A percentile compares a stretch with the other conserved stretches of the same genome.
phyloP scores from a whole-genome alignment of 2,888 invertebrate species.

The Xiphydria camelus region DNA sequence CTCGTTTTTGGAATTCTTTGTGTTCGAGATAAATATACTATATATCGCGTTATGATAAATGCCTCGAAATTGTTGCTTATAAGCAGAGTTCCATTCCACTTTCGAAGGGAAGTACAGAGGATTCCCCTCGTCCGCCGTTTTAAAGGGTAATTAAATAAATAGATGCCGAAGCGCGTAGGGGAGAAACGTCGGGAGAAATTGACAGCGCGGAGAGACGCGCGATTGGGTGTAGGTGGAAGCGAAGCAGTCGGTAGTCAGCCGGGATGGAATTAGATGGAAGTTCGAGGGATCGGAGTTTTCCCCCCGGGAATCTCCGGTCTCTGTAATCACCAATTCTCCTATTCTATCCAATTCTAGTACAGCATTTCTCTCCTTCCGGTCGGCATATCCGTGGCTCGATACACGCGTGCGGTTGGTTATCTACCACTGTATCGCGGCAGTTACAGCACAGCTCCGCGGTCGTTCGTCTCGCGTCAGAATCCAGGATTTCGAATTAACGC shows the following conservation, averaged over 20 bases:
- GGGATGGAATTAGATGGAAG: conserved; percentile 55
- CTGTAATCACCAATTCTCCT: conserved; percentile 55
- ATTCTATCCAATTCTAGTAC: conserved; percentile 52
- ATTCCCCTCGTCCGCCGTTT: too few species aligned
- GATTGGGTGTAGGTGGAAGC: conserved; percentile 30
- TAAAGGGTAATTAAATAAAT: conserved; percentile 1
- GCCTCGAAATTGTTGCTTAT: too few species aligned
- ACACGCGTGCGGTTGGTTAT: not conserved
- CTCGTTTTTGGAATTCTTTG: too few species aligned
- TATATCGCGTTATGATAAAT: too few species aligned
- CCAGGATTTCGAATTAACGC: too few species aligned
- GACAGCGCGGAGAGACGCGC: conserved; percentile 16
- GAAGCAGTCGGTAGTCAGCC: conserved; percentile 49
- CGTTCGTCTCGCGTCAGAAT: too few species aligned
- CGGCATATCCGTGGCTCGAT: not conserved
- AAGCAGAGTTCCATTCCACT: too few species aligned
- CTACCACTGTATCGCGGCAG: too few species aligned
- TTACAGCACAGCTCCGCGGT: too few species aligned
- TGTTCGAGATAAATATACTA: too few species aligned
- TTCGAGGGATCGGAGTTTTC: conserved; percentile 47
- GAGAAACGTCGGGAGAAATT: not conserved
- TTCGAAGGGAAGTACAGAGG: too few species aligned
- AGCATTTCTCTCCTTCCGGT: conserved; percentile 34
- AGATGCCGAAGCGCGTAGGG: conserved; percentile 6
- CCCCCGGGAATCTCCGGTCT: conserved; percentile 50